These are phyloP conservation scores for Helicoverpa assulta DNA, from an alignment of 2,888 invertebrate species.

Conservation along the genomic window DNA sequence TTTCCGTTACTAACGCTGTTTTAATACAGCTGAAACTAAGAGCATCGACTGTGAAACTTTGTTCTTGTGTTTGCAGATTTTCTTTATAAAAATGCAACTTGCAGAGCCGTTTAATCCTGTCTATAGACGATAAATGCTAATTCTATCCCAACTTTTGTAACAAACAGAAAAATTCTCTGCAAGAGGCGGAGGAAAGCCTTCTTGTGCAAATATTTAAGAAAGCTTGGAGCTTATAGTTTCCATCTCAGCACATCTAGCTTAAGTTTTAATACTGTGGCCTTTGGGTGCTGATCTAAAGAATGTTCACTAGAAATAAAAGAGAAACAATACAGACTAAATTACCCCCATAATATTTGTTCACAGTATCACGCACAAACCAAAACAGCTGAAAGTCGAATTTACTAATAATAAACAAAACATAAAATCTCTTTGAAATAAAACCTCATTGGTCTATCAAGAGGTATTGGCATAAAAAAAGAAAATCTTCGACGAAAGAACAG, in stretches of 20 bases:
- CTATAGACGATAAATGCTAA: conserved; percentile 84
- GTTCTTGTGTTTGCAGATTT: conserved; percentile 61
- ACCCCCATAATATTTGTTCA: no score
- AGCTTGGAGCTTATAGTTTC: conserved; percentile 68
- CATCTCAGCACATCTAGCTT: conserved; percentile 62
- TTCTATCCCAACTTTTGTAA: conserved; percentile 77
- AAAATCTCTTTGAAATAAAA: no score
- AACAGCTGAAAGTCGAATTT: background rate
- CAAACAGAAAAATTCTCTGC: conserved; percentile 77
- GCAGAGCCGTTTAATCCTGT: conserved; percentile 75
- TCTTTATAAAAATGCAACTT: conserved; percentile 74
- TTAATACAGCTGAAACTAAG: conserved; percentile 23
- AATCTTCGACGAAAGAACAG: conserved; percentile 11
- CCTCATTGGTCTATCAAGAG: conserved; percentile 12
- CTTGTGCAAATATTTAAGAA: conserved; percentile 71
- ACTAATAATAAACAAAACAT: no score
- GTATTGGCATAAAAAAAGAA: conserved; percentile 14
- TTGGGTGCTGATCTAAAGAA: conserved; percentile 17
- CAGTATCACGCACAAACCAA: background rate
- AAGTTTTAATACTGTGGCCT: conserved; percentile 46
- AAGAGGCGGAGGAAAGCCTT: conserved; percentile 68
- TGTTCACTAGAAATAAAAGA: background rate
- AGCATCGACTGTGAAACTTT: conserved; percentile 61
- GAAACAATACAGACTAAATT: no score
- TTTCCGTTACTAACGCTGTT: conserved; percentile 3